Conservation (phyloP, 2,797 vertebrate genomes). For the Simalia tracyae region DNA sequence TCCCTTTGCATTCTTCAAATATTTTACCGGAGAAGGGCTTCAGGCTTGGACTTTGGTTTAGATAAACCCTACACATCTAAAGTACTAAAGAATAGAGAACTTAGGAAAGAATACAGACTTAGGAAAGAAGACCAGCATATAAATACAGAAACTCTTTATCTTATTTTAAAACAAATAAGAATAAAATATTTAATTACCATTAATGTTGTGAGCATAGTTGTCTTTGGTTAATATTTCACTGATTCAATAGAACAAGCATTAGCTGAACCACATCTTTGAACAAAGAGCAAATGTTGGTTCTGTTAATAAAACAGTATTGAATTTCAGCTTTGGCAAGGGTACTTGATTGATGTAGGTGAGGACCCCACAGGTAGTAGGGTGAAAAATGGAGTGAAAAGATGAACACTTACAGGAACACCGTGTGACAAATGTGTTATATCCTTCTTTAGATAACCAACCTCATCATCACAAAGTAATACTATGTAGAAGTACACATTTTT, state of each 20-base stretch:
- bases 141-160: background rate
- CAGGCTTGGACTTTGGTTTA: background rate
- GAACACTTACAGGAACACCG: background rate
- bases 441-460: background rate
- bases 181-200: background rate
- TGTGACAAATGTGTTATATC: background rate
- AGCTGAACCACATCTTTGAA: conserved; percentile 8
- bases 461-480: background rate
- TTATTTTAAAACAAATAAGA: background rate
- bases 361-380: conserved; percentile 10
- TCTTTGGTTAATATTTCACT: conserved; percentile 1
- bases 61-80: background rate
- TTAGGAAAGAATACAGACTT: background rate
- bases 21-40: background rate
- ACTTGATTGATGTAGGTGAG: conserved; percentile 1
- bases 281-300: background rate
- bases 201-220: background rate
- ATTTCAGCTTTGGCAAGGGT: conserved; percentile 13
- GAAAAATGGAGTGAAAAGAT: conserved; percentile 5
- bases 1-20: background rate
- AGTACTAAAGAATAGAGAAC: no score
- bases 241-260: background rate
- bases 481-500: background rate
- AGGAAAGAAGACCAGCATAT: background rate
- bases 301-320: conserved; percentile 3